Percentiles rank a stretch among this genome's conserved stretches.
Evolutionary conservation across 2,797 vertebrate species (phyloP).

Genomic region (Phrynocephalus guinanensis): DNA sequence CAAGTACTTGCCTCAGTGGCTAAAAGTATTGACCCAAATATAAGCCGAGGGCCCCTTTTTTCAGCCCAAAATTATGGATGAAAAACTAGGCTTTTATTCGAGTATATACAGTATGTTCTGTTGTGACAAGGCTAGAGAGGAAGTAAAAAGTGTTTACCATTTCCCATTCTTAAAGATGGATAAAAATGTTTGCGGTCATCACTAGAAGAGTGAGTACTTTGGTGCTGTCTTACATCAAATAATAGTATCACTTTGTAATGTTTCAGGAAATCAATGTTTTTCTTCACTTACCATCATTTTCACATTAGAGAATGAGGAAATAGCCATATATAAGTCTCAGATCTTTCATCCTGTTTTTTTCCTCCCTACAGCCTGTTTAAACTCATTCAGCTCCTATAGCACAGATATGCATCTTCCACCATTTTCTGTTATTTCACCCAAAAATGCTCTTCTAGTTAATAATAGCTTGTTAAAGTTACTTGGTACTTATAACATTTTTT

Average conservation of each 20-base stretch:
- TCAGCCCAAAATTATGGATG: too few species aligned
- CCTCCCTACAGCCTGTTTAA: accelerated
- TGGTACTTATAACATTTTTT: neutral
- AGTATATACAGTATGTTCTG: neutral
- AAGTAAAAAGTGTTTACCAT: neutral
- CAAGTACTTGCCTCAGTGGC: too few species aligned
- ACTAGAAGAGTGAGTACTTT: neutral
- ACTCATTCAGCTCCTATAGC: conserved; percentile 6
- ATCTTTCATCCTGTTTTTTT: conserved; percentile 6
- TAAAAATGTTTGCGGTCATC: conserved; percentile 15
- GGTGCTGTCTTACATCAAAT: conserved; percentile 5
- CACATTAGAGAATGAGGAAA: conserved; percentile 18
- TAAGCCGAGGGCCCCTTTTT: too few species aligned
- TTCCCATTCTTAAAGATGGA: conserved; percentile 30
- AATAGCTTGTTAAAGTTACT: conserved; percentile 24
- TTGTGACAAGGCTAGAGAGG: neutral
- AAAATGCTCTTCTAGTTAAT: conserved; percentile 47
- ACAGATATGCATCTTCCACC: neutral
- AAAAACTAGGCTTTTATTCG: too few species aligned
- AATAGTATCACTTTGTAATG: conserved; percentile 15
- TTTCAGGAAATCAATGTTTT: conserved; percentile 28
- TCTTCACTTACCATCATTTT: conserved; percentile 26
- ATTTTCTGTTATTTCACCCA: conserved; percentile 19
- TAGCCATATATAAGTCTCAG: conserved; percentile 9
- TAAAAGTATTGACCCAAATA: too few species aligned